Evolutionary conservation across 1,140 invertebrate genomes (phyloP).

Genomic region (Oedothorax gibbosus): DNA sequence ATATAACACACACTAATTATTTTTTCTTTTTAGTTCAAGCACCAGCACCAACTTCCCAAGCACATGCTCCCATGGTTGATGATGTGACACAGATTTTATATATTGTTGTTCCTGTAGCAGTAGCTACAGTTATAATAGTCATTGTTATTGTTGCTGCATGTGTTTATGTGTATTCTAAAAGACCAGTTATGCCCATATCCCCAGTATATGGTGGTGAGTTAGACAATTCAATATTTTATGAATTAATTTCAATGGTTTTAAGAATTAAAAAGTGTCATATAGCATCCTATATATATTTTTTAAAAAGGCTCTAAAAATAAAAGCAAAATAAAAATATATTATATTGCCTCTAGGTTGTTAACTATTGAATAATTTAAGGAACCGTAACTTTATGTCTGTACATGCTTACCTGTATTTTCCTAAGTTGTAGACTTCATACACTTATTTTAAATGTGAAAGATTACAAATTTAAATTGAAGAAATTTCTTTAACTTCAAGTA

Average conservation of each 20-base stretch:
- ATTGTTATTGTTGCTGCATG: conserved; percentile 52
- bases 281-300: not conserved
- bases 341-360: not conserved
- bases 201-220: conserved; percentile 45
- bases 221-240: not conserved
- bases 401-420: too few species aligned
- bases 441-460: too few species aligned
- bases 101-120: conserved; percentile 54
- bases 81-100: conserved; percentile 52
- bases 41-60: not conserved
- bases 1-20: not conserved
- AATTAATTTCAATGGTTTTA: not conserved
- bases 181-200: conserved; percentile 11
- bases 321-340: too few species aligned
- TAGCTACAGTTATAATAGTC: conserved; percentile 57
- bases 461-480: too few species aligned
- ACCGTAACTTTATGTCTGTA: not conserved
- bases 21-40: conserved; percentile 28
- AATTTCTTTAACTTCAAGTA: too few species aligned
- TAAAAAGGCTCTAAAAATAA: not conserved
- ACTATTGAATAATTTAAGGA: not conserved
- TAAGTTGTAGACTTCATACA: too few species aligned
- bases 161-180: conserved; percentile 58
- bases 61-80: conserved; percentile 23
- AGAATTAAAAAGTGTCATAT: not conserved